A percentile compares a stretch with the other conserved stretches of the same genome.
phyloP scores from a whole-genome alignment of 2,888 invertebrate species.

The Agrochola circellaris region DNA sequence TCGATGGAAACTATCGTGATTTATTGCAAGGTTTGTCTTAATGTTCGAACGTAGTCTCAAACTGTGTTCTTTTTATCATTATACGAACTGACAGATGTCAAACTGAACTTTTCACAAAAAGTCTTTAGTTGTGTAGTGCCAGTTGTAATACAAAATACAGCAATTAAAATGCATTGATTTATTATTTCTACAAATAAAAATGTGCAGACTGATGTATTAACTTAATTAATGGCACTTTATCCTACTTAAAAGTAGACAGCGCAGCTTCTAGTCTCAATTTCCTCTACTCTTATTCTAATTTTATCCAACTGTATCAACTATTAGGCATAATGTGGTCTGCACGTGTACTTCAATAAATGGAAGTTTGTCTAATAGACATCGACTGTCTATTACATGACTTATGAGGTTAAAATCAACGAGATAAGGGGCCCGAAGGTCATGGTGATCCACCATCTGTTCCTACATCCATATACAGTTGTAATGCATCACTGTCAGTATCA shows the following conservation, averaged over 20 bases:
- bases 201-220: slow-evolving; percentile 17
- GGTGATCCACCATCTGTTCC: slow-evolving; percentile 83
- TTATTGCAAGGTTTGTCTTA: slow-evolving; percentile 43
- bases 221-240: slow-evolving; percentile 24
- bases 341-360: slow-evolving; percentile 58
- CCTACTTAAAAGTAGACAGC: background rate
- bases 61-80: slow-evolving; percentile 26
- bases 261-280: slow-evolving; percentile 16
- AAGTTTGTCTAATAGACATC: slow-evolving; percentile 53
- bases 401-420: slow-evolving; percentile 68
- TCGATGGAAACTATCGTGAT: slow-evolving; percentile 51
- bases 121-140: background rate
- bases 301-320: slow-evolving; percentile 15
- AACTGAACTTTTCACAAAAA: slow-evolving; percentile 3
- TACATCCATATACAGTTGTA: slow-evolving; percentile 68
- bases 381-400: slow-evolving; percentile 60
- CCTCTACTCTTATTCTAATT: slow-evolving; percentile 23
- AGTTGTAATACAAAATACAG: slow-evolving; percentile 4
- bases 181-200: slow-evolving; percentile 1
- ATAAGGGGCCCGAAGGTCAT: slow-evolving; percentile 78
- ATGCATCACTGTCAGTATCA: slow-evolving; percentile 61
- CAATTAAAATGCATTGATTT: slow-evolving; percentile 9
- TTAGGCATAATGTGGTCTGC: slow-evolving; percentile 27
- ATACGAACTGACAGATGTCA: slow-evolving; percentile 7
- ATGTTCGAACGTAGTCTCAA: slow-evolving; percentile 18